Evolutionary conservation across 1,140 invertebrate species (phyloP), one percentile per base, ranked within the genome.

Genomic region (Zophobas atratus): DNA sequence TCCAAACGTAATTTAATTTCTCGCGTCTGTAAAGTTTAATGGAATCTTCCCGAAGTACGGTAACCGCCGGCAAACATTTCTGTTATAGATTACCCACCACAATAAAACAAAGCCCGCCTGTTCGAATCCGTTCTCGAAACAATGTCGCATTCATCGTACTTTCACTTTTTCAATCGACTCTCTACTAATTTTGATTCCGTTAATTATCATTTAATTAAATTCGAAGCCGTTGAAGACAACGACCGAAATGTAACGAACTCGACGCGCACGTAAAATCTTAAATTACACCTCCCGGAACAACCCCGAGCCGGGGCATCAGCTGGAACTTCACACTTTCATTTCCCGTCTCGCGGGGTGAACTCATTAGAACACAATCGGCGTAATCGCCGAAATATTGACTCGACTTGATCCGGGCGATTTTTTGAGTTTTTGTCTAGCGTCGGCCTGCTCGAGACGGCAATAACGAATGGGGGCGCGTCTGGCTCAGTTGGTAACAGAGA

Each of bases 401-500:
- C 20, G 20, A 43, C 6, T 67, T 67, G 4, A 3, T 57, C 34
- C 2, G 2, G 2, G 56, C 33, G 56, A 3, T 60, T 67, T 67
- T 67, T 36, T 34, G 8, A n/a, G 35, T 67, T 67, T 67, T 67
- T 67, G 3, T 5, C 2, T 20, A 20, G 4, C 6, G n/a, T 20
- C 49, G n/a, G 20, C 49, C 4, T 51, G 49, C 41, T 20, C 20
- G 60, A 67, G 36, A 67, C 36, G 60, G 36, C n/a, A 67, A 67
- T 67, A 67, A 67, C 38, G 39, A 41, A 67, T 43, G 60, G 60
- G 60, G 60, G 60, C 60, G 60, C 60, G 60, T 67, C 60, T 67
- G 60, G 60, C 60, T 67, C 60, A 67, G 38, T 67, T 67, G 60
- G 36, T 67, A 67, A 67, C 60, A 67, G 71, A 73, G 71, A 73